Base-by-base conservation (phyloP, 2,113 vertebrate species). In the Tragelaphus scriptus region DNA sequence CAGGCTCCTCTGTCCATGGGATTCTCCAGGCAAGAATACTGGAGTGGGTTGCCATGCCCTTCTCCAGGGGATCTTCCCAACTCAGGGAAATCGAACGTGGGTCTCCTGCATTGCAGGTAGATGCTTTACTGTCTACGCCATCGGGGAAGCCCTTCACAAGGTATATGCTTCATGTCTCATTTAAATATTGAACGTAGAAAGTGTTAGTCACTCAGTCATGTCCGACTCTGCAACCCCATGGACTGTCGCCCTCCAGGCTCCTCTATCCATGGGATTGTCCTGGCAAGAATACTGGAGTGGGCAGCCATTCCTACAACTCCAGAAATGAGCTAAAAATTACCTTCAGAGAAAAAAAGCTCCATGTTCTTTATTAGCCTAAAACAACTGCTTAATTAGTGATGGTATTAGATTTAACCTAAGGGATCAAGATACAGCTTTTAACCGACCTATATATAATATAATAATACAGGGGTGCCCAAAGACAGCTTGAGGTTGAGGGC, bases 341-440 rank as follows among this genome's bases (percentile, higher is more conserved):
- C 8, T 26, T 56, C 19, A 28, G 5, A 23, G 14, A 2, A 28
- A 30, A 53, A 40, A 28, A 68, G 26, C 53, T 1, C 32, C 14
- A 40, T 19, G 58, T 26, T 68, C 53, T 9, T 71, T 6, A 28
- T 26, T 53, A 47, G 26, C 19, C 11, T 26, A 5, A 28, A 23
- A 36, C 7, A 1, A 19, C 1, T 15, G 36, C 26, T 23, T 11
- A 7, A 14, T 9, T 6, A 19, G 6, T 53, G 28, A 47, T 5
- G 63, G 55, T 26, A 17, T 51, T 12, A 16, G 71, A 40, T 30
- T n/a, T 68, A 30, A 61, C 56, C 36, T 21, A 26, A 40, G 7
- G 0, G 51, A 40, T 59, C 6, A 0, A 1, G 16, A 44, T 8
- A 5, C n/a, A 23, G 65, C 56, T 80, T 65, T 80, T 65, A 44